phyloP scores from a whole-genome alignment of 2,113 vertebrate species.

The Aplodontia rufa region DNA sequence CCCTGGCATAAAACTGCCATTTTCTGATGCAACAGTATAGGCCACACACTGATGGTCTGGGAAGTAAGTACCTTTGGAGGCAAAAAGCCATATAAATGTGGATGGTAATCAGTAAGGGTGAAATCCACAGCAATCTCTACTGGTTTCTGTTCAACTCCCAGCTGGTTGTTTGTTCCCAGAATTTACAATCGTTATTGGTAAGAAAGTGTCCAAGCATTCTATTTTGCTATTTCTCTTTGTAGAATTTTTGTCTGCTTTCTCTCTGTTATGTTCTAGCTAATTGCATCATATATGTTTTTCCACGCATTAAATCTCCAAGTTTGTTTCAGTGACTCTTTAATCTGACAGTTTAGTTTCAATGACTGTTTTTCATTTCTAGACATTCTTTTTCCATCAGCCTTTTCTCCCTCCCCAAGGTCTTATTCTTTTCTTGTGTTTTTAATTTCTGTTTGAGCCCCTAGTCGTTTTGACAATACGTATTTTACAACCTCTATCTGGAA shows the following conservation, averaged over 20 bases:
- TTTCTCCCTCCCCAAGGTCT: not conserved
- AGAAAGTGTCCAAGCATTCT: not conserved
- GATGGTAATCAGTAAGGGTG: not conserved
- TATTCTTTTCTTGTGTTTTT: slow-evolving; percentile 26
- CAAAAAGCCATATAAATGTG: not conserved
- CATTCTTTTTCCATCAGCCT: slow-evolving; percentile 20
- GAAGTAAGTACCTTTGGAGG: not conserved
- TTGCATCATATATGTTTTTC: slow-evolving; percentile 30
- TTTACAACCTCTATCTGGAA: not conserved
- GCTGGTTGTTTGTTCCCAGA: not conserved
- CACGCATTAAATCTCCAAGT: not conserved
- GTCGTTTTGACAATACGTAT: not conserved
- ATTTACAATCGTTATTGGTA: not conserved
- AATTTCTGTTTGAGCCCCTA: slow-evolving; percentile 11
- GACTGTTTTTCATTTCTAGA: slow-evolving; percentile 30
- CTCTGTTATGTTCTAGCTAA: slow-evolving; percentile 20
- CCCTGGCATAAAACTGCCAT: not conserved
- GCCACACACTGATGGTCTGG: not conserved
- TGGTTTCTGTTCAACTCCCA: not conserved
- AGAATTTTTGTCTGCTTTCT: not conserved
- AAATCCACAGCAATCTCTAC: not conserved
- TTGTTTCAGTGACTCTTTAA: slow-evolving; percentile 52
- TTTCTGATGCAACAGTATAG: not conserved
- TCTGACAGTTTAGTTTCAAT: slow-evolving; percentile 13
- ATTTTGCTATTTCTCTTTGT: not conserved